Evolutionary conservation across 2,113 vertebrate genomes (phyloP), one percentile per base, ranked within the genome.

Genomic region (Ictalurus punctatus): DNA sequence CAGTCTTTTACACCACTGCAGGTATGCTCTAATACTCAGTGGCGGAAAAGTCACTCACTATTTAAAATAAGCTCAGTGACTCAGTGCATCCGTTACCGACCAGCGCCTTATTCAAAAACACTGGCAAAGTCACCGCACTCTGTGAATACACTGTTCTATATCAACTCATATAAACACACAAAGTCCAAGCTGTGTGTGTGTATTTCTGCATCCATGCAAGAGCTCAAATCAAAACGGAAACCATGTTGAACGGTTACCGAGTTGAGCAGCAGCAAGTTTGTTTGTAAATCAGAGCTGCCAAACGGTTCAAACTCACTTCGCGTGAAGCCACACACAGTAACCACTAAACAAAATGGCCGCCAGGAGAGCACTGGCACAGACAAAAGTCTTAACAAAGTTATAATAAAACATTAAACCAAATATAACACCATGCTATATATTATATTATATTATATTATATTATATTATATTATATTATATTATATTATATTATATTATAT

Each of bases 261-360:
- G 1, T 7, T 37, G 0, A 76, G 21, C n/a, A 65, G 71, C 87
- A 78, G 14, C 67, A n/a, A 86, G 67, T 67, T 14, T 84, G 54
- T 85, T 89, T 69, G 19, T 81, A 85, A 54, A 85, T 87, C 86
- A 87, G 59, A 37, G 74, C 85, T 84, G 65, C 52, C 65, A 87
- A 87, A 89, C 85, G 73, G 81, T 89, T 89, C 74, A 91, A 91
- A 89, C 88, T 19, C 65, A 63, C 13, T 0, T 14, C n/a, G 52
- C 21, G 84, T 84, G 82, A 91, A 91, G 71, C 23, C 21, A 17
- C 3, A 73, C 1, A 21, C 21, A 30, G 54, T 7, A 19, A 34
- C 14, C 9, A 5, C 1, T 0, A 12, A 52, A 21, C 78, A 56
- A 21, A 1, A 80, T 81, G 61, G 86, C 63, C 65, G 65, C 69